phyloP scores from a whole-genome alignment of 1,140 invertebrate genomes.

The Pachyrhynchus sulphureomaculatus region DNA sequence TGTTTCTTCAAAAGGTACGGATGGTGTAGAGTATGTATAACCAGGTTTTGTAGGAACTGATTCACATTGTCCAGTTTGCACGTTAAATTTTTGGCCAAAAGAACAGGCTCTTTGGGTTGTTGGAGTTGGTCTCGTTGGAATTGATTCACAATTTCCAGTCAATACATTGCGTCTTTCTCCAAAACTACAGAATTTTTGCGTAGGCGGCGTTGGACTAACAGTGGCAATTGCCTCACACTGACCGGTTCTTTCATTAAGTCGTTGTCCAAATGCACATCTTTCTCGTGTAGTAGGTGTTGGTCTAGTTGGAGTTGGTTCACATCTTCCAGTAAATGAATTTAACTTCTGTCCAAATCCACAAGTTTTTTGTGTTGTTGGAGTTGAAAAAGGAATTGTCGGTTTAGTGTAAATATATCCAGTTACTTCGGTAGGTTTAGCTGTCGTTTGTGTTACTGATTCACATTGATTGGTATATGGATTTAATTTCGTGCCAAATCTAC shows the following conservation, averaged over 20 bases:
- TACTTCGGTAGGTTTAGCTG: neutral
- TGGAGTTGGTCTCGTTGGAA: neutral
- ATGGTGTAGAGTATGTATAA: too few relatives aligned
- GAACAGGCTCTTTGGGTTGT: neutral
- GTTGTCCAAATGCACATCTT: neutral
- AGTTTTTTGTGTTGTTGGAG: neutral
- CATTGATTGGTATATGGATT: neutral
- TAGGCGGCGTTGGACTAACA: neutral
- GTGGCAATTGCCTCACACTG: neutral
- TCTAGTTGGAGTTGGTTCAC: conserved; percentile 2
- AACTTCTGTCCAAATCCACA: conserved; percentile 20
- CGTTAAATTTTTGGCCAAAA: conserved; percentile 14
- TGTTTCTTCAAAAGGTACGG: too few relatives aligned
- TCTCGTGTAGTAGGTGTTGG: conserved; percentile 7
- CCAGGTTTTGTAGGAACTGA: too few relatives aligned
- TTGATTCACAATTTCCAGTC: neutral
- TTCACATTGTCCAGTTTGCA: neutral
- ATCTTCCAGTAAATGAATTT: conserved; percentile 8
- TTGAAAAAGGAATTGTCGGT: neutral
- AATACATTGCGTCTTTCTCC: neutral
- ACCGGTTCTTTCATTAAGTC: neutral
- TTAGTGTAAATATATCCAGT: neutral
- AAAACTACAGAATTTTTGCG: neutral
- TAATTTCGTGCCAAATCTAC: neutral
- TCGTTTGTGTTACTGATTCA: neutral